Percentiles rank a stretch among this genome's conserved stretches.
phyloP scores from a whole-genome alignment of 2,113 vertebrate genomes.

The Phoenicopterus ruber region DNA sequence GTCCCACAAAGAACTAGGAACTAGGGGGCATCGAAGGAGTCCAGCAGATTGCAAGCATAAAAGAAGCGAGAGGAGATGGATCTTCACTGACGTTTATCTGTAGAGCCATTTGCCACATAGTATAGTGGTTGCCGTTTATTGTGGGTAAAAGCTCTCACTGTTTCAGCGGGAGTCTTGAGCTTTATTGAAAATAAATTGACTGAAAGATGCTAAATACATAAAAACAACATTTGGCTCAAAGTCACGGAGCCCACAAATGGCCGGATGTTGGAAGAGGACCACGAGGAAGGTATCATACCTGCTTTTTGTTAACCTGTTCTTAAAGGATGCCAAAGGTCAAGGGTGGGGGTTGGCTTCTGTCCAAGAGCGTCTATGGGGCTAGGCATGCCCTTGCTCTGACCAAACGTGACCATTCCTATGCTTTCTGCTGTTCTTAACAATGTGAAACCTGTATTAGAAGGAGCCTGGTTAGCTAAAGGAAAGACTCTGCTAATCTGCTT shows the following conservation, averaged over 20 bases:
- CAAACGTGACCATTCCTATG: background rate
- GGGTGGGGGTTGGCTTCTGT: background rate
- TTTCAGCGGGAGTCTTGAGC: background rate
- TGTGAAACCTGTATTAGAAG: background rate
- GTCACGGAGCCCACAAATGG: background rate
- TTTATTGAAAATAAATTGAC: background rate
- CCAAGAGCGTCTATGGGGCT: background rate
- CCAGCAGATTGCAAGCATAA: background rate
- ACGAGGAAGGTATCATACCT: background rate
- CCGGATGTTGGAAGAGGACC: background rate
- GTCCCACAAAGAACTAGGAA: background rate
- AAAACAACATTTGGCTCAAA: background rate
- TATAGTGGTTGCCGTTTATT: background rate
- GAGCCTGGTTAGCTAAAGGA: background rate
- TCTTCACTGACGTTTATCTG: background rate
- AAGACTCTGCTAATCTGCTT: background rate
- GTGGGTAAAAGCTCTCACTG: background rate
- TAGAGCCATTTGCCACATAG: background rate
- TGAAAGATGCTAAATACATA: background rate
- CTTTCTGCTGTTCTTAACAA: background rate
- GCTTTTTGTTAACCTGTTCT: background rate
- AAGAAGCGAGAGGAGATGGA: background rate
- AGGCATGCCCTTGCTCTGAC: background rate
- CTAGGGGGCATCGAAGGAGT: background rate
- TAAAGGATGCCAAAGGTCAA: no score